Percentiles rank a stretch among this genome's conserved stretches.
phyloP scores from a whole-genome alignment of 2,113 vertebrate species.

The Burhinus oedicnemus region DNA sequence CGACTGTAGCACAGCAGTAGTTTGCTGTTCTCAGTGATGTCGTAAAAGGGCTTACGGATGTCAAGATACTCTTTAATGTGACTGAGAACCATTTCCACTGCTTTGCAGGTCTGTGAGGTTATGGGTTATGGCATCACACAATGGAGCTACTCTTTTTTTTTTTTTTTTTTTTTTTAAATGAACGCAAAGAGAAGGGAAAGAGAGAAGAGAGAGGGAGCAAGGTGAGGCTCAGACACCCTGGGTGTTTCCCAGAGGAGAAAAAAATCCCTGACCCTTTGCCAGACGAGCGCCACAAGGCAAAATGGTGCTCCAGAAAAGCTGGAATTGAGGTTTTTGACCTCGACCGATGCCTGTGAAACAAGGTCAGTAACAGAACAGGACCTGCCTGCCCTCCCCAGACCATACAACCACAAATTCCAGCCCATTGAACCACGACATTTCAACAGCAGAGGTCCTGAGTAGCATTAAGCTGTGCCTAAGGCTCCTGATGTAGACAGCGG shows the following conservation, averaged over 20 bases:
- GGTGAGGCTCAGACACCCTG: background rate
- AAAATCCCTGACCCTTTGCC: background rate
- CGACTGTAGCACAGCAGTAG: background rate
- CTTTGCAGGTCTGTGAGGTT: background rate
- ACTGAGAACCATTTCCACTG: background rate
- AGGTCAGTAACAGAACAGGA: background rate
- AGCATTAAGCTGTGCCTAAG: background rate
- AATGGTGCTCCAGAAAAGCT: background rate
- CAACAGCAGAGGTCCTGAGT: background rate
- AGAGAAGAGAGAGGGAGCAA: background rate
- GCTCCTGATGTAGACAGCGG: rapidly evolving
- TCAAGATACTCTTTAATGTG: background rate
- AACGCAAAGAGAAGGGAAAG: background rate
- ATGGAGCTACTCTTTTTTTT: background rate
- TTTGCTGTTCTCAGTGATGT: background rate
- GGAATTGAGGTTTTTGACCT: background rate
- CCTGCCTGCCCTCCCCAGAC: rapidly evolving
- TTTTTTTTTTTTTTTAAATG: no score
- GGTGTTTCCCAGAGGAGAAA: background rate
- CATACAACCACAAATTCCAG: background rate
- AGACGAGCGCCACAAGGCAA: background rate
- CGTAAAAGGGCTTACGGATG: background rate
- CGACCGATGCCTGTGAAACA: rapidly evolving
- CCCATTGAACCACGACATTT: background rate
- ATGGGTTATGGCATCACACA: rapidly evolving